These are phyloP conservation scores for Helicoverpa armigera DNA, from an alignment of 1,140 invertebrate genomes.

Conservation along the genomic window DNA sequence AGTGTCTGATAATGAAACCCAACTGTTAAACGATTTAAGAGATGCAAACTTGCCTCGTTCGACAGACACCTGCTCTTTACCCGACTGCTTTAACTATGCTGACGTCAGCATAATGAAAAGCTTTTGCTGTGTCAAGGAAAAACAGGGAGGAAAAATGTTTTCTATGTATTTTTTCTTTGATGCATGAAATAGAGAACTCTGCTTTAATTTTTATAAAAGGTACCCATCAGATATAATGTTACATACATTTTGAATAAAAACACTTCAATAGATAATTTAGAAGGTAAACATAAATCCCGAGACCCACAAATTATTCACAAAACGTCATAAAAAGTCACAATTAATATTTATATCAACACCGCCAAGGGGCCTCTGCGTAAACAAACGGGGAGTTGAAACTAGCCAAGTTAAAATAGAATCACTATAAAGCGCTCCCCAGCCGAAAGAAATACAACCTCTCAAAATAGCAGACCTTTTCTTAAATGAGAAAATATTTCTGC, in stretches of 20 bases:
- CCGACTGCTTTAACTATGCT: constrained; percentile 9
- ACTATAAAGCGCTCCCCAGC: too few relatives aligned
- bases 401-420: too few relatives aligned
- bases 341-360: neutral
- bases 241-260: too few relatives aligned
- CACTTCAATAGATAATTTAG: too few relatives aligned
- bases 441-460: too few relatives aligned
- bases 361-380: neutral
- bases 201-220: neutral
- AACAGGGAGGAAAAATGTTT: neutral
- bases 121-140: neutral
- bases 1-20: constrained; percentile 78
- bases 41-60: constrained; percentile 58
- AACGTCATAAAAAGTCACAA: too few relatives aligned
- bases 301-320: too few relatives aligned
- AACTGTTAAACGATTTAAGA: constrained; percentile 73
- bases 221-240: too few relatives aligned
- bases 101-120: constrained; percentile 25
- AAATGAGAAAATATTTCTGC: too few relatives aligned
- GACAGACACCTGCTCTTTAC: constrained; percentile 25
- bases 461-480: too few relatives aligned
- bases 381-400: too few relatives aligned
- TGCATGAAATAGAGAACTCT: neutral
- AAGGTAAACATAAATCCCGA: too few relatives aligned
- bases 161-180: neutral